A percentile compares a stretch with the other conserved stretches of the same genome.
Conservation (phyloP, 2,888 invertebrate species). For the Mythimna loreyi region DNA sequence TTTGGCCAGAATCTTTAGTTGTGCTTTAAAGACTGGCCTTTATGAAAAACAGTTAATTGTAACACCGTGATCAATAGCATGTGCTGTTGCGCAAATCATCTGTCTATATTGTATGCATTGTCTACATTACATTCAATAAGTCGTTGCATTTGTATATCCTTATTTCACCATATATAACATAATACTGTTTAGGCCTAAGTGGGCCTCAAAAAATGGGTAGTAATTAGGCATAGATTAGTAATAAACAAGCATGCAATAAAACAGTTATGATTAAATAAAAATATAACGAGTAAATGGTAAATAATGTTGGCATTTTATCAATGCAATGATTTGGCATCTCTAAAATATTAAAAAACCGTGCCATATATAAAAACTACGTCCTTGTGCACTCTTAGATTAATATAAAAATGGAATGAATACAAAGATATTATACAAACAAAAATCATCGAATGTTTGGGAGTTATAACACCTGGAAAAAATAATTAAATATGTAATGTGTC, state of each 20-base stretch:
- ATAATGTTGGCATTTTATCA: neutral
- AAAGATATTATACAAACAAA: constrained; percentile 10
- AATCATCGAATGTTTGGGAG: neutral
- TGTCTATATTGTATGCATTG: too few species aligned
- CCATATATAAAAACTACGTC: neutral
- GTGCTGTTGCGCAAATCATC: too few species aligned
- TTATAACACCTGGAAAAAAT: constrained; percentile 1
- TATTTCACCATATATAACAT: too few species aligned
- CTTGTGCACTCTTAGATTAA: constrained; percentile 13
- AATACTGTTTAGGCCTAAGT: neutral
- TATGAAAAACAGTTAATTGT: too few species aligned
- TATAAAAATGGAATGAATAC: neutral
- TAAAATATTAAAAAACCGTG: constrained; percentile 1
- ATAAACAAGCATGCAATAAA: constrained; percentile 15
- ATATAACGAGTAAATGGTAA: neutral
- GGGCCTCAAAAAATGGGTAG: neutral
- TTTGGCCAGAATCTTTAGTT: too few species aligned
- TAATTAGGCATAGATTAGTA: neutral
- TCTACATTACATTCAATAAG: too few species aligned
- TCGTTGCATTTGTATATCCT: too few species aligned
- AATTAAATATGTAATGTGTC: neutral
- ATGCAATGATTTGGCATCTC: neutral
- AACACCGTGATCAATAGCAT: too few species aligned
- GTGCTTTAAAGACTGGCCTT: too few species aligned
- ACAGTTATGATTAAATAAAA: neutral